These are phyloP conservation scores for Phallusia fumigata DNA, from an alignment of 23 tunicate genomes.

Conservation along the genomic window DNA sequence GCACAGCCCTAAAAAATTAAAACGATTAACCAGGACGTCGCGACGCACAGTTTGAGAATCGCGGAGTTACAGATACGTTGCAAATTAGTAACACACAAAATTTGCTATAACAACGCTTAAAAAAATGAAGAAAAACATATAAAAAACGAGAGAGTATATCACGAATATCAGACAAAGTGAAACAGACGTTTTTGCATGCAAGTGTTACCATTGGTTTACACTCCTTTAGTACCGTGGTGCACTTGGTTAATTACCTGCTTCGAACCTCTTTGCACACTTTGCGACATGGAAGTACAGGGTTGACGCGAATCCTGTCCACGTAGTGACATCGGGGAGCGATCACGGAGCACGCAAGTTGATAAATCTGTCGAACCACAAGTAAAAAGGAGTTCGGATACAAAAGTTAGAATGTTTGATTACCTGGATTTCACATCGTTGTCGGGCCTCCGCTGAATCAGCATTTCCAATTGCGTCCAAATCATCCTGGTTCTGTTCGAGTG, in stretches of 20 bases:
- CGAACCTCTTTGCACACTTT: slow-evolving; percentile 44
- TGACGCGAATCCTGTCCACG: slow-evolving; percentile 38
- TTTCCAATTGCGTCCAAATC: background rate
- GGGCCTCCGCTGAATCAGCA: background rate
- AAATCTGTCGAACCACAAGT: slow-evolving; percentile 34
- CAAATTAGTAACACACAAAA: too few species aligned
- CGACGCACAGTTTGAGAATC: too few species aligned
- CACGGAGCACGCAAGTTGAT: slow-evolving; percentile 60
- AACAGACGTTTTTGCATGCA: too few species aligned
- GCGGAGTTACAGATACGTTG: too few species aligned
- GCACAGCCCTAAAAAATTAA: too few species aligned
- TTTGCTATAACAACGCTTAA: background rate
- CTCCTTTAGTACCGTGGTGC: too few species aligned
- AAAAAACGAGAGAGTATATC: background rate
- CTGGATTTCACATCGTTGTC: slow-evolving; percentile 47
- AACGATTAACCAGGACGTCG: too few species aligned
- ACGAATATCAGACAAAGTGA: too few species aligned
- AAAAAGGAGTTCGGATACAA: background rate
- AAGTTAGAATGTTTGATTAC: background rate
- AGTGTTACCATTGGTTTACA: too few species aligned
- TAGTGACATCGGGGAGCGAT: slow-evolving; percentile 66
- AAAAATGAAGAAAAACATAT: too few species aligned
- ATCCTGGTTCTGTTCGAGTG: background rate
- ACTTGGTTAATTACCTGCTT: slow-evolving; percentile 35
- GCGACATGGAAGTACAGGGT: slow-evolving; percentile 34